Base-by-base conservation (phyloP, 2,888 invertebrate species). In the Papilio elwesi region DNA sequence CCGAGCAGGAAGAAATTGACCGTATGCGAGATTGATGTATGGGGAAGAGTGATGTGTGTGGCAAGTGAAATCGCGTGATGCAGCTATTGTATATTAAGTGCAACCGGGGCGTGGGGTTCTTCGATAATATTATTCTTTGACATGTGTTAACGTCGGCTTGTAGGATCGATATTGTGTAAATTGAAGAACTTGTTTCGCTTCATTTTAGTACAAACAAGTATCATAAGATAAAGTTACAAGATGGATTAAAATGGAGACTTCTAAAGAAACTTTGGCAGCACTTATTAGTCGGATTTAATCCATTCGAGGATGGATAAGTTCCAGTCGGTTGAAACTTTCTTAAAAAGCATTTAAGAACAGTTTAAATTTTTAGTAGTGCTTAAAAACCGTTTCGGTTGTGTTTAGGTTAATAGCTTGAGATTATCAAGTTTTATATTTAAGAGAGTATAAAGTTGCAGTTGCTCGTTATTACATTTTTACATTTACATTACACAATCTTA, bases 251-350 rank as follows among this genome's bases (percentile, higher is more conserved):
- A 15, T 64, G 16, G 64, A 64, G 49, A 0, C 49, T 64, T 49
- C 8, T 11, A 48, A 52, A 53, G 53, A 53, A 64, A 64, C 13
- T 70, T 70, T 53, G 26, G 36, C 38, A 51, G 11, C 47, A 64
- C 38, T 71, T 71, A 51, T 66, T 71, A 65, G 53, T 49, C 49
- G 48, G 51, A 26, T 13, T 52, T 70, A 55, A 70, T 43, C 47
- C 63, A 36, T 70, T 51, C 52, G 38, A 52, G 13, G 48, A 63
- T 11, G 15, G 11, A 52, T 53, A 53, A 70, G 48, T 26, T 43
- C 4, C 11, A 26, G 36, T 64, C 15, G 47, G 48, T 70, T 70
- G n/a, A 64, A 64, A 53, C 48, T 64, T 69, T 48, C n/a, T 43
- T 15, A 9, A 64, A 70, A 64, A 43, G 62, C 62, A 53, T 70